Evolutionary conservation across 2,113 vertebrate genomes (phyloP), one percentile per base, ranked within the genome.

Genomic region (Chlorodrepanis virens): DNA sequence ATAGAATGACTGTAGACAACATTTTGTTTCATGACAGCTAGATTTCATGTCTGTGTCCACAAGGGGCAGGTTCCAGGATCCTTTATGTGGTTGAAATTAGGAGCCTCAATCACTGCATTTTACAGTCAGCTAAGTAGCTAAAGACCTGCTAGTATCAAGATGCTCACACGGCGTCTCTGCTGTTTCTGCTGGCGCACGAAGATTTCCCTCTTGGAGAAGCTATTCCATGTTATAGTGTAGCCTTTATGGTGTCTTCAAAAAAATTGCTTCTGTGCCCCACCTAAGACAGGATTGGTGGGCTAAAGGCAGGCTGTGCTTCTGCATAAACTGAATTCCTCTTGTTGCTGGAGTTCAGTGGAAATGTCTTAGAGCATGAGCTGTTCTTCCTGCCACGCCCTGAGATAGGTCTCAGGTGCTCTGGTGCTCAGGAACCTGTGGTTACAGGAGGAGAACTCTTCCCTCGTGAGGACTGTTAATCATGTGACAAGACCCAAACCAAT

Each of bases 401-500:
- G 23, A 25, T 27, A 21, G 2, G 11, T 69, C 29, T 72, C 54
- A 45, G 2, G 2, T n/a, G 40, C 42, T 67, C 23, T 28, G 61
- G 25, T 40, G 39, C 39, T 40, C 39, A 12, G 33, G 18, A 85
- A 16, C 37, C 45, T 39, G 17, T 8, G 4, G 33, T 60, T 68
- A 45, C 59, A 56, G 61, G 16, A 47, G 31, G 33, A 85, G 44
- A 37, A 10, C 42, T 40, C n/a, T 69, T 76, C 35, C 35, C 27
- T 0, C 0, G 3, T 63, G 25, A 70, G 35, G 10, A 27, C 27
- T 83, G 4, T 37, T 42, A 18, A 28, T 39, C 3, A 7, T 11
- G 12, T 33, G 14, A 37, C 10, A 28, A 63, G 35, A 37, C 12
- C 2, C 63, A 42, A 63, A 69, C 21, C 54, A 49, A 8, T 61